phyloP scores from a whole-genome alignment of 1,140 invertebrate genomes.

The Bradynema listronoti region DNA sequence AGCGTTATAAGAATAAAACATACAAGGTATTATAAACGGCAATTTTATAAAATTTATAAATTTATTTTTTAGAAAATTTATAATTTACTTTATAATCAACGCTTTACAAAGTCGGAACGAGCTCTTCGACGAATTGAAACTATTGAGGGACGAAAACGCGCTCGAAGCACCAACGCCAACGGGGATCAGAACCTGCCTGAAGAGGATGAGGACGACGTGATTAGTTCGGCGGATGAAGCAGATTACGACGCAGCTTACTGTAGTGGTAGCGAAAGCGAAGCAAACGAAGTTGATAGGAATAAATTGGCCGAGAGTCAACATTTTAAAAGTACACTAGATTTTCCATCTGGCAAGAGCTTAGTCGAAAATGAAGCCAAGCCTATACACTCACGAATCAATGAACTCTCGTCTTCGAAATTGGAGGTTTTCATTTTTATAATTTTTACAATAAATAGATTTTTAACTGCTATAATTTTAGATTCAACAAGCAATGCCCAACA shows the following conservation, averaged over 20 bases:
- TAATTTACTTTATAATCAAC: slow-evolving; percentile 21
- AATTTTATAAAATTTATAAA: slow-evolving; percentile 1
- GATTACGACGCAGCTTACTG: no score
- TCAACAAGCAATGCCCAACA: slow-evolving; percentile 26
- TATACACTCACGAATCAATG: not conserved
- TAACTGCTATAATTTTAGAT: slow-evolving; percentile 1
- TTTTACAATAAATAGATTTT: not conserved
- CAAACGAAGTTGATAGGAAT: not conserved
- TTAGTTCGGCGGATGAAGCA: no score
- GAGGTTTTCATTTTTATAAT: slow-evolving; percentile 2
- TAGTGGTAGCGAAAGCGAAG: no score
- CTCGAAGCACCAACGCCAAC: slow-evolving; percentile 9
- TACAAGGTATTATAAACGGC: slow-evolving; percentile 13
- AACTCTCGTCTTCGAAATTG: not conserved
- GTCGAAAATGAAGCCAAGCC: not conserved
- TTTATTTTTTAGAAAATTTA: slow-evolving; percentile 32
- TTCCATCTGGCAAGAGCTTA: not conserved
- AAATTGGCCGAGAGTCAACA: not conserved
- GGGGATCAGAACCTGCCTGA: slow-evolving; percentile 14
- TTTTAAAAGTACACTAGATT: not conserved
- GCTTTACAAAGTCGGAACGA: slow-evolving; percentile 23
- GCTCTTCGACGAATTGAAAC: slow-evolving; percentile 24
- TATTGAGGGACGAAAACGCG: slow-evolving; percentile 3
- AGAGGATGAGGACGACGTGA: no score
- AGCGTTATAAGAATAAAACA: slow-evolving; percentile 22